Evolutionary conservation across 2,113 vertebrate species (phyloP), one percentile per base, ranked within the genome.

Genomic region (Indicator indicator): DNA sequence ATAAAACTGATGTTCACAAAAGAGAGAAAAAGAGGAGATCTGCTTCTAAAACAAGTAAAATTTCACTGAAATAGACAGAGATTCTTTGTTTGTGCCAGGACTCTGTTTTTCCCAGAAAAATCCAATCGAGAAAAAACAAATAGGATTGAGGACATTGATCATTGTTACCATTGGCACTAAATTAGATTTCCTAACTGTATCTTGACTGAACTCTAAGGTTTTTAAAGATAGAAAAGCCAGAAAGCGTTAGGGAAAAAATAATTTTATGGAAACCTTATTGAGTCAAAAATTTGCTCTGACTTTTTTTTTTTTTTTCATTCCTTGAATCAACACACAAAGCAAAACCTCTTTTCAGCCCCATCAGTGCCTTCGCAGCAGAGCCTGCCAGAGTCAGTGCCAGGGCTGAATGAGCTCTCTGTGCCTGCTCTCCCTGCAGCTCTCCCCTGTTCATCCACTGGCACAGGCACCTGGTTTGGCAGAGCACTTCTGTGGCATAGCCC

Each of bases 141-240:
- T 23, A 91, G 17, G 44, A 70, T 69, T 78, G n/a, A 91, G 15
- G 70, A 96, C 87, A 68, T 62, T 72, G 88, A 84, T 93, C 20
- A 7, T 81, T 91, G 87, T 94, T 94, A 89, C 50, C 7, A 6
- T 42, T 81, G 74, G 10, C 70, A 85, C 60, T 69, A 87, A 90
- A 90, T 91, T 90, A 60, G n/a, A 85, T 95, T 96, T 94, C 55
- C 65, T 87, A 84, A 81, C 60, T 79, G 58, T 56, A 83, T 75
- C 55, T 94, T 85, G 55, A 94, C 71, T 78, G 80, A 90, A 85
- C 64, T 85, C 58, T n/a, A 56, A 74, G 60, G 32, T 52, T 88
- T 89, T 89, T 73, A 67, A 42, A 74, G 40, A 87, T 27, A 92
- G 36, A 17, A 17, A 6, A 72, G 12, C 17, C 50, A 74, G 81